Percentiles rank a stretch among this genome's conserved stretches.
Conservation (phyloP, 2,113 vertebrate species). For the Apistogramma diplotaenia region DNA sequence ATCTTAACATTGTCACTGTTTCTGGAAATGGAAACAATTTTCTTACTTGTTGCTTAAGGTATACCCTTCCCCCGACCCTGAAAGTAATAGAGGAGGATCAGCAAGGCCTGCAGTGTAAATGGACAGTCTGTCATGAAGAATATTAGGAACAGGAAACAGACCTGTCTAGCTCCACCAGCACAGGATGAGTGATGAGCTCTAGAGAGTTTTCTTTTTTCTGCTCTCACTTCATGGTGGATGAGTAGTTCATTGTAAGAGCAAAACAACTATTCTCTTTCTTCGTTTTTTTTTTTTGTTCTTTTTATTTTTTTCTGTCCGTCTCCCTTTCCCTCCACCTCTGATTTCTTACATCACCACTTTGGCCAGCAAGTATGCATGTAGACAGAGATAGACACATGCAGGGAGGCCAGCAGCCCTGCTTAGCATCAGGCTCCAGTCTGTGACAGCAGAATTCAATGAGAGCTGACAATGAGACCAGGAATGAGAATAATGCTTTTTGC, state of each 20-base stretch:
- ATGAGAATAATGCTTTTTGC: slow-evolving; percentile 82
- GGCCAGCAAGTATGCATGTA: slow-evolving; percentile 55
- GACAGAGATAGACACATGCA: slow-evolving; percentile 75
- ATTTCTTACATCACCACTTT: slow-evolving; percentile 61
- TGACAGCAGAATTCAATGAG: slow-evolving; percentile 80
- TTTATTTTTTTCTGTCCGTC: slow-evolving; percentile 24
- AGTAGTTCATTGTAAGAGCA: slow-evolving; percentile 61
- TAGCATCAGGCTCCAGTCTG: slow-evolving; percentile 66
- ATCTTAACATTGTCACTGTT: background rate
- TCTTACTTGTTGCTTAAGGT: slow-evolving; percentile 36
- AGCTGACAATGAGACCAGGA: slow-evolving; percentile 76
- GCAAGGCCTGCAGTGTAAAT: slow-evolving; percentile 62
- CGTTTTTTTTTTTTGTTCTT: background rate
- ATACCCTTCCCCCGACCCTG: slow-evolving; percentile 45
- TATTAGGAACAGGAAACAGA: slow-evolving; percentile 74
- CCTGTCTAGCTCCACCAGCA: slow-evolving; percentile 66
- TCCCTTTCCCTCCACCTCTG: slow-evolving; percentile 41
- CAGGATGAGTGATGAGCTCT: slow-evolving; percentile 75
- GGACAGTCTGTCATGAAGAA: slow-evolving; percentile 77
- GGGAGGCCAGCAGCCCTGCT: slow-evolving; percentile 68
- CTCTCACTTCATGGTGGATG: slow-evolving; percentile 58
- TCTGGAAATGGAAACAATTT: slow-evolving; percentile 39
- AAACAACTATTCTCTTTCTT: slow-evolving; percentile 46
- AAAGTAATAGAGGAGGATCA: slow-evolving; percentile 66
- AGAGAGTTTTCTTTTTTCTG: slow-evolving; percentile 54